phyloP scores from a whole-genome alignment of 2,888 invertebrate species.

The Lycocerus yunnanus region DNA sequence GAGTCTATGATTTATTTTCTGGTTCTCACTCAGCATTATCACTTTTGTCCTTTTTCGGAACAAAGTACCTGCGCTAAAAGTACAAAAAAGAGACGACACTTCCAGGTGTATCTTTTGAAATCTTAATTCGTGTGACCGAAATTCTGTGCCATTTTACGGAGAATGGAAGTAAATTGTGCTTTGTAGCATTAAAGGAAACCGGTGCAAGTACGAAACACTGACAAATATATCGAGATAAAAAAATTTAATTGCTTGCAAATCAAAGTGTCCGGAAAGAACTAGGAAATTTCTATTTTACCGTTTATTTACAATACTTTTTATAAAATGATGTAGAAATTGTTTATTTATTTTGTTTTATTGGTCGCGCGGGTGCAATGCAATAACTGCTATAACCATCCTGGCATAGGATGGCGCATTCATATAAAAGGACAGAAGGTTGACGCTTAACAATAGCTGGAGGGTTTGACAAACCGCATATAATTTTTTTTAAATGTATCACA shows the following conservation, averaged over 20 bases:
- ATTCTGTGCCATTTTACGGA: conserved; percentile 10
- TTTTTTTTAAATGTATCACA: conserved; percentile 43
- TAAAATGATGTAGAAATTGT: conserved; percentile 18
- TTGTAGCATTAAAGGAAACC: not conserved
- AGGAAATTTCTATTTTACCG: conserved; percentile 1
- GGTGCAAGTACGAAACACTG: not conserved
- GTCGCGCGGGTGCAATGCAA: conserved; percentile 22
- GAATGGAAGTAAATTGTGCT: conserved; percentile 6
- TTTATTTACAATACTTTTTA: conserved; percentile 17
- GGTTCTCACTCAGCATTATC: conserved; percentile 41
- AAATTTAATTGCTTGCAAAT: not conserved
- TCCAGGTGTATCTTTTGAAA: conserved; percentile 47
- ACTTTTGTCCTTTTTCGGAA: conserved; percentile 29
- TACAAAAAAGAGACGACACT: conserved; percentile 42
- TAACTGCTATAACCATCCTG: conserved; percentile 10
- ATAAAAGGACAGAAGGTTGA: conserved; percentile 24
- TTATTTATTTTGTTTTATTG: conserved; percentile 36
- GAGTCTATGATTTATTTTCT: conserved; percentile 36
- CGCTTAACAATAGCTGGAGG: conserved; percentile 43
- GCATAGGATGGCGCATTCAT: conserved; percentile 22
- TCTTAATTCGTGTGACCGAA: conserved; percentile 47
- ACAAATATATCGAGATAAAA: not conserved
- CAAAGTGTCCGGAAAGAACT: not conserved
- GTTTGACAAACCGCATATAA: conserved; percentile 52
- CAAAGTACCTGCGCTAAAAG: conserved; percentile 26